These are phyloP conservation scores for Amyelois transitella DNA, from an alignment of 1,140 invertebrate genomes.

Conservation along the genomic window DNA sequence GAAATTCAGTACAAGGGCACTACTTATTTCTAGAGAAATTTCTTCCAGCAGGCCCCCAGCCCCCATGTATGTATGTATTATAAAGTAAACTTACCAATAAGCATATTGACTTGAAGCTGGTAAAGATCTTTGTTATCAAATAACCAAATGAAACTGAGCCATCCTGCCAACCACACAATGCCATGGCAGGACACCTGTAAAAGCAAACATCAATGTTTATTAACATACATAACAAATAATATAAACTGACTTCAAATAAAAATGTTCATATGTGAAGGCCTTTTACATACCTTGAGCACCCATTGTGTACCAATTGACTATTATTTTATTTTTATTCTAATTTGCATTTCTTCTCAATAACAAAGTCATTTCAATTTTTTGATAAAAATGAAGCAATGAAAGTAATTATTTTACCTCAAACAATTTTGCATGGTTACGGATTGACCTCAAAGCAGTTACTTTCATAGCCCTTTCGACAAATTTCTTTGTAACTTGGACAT, in stretches of 20 bases:
- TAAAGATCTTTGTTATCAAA: slow-evolving; percentile 78
- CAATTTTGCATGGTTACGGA: slow-evolving; percentile 78
- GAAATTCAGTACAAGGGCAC: too few relatives aligned
- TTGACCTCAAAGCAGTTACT: slow-evolving; percentile 75
- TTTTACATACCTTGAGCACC: too few relatives aligned
- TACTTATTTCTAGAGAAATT: too few relatives aligned
- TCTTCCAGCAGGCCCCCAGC: background rate
- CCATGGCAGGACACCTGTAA: slow-evolving; percentile 91
- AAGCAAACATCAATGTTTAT: slow-evolving; percentile 8
- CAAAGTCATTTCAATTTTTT: too few relatives aligned
- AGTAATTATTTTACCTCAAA: slow-evolving; percentile 78
- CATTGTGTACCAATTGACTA: too few relatives aligned
- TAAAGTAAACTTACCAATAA: slow-evolving; percentile 79
- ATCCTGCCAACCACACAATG: slow-evolving; percentile 86
- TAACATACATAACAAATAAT: background rate
- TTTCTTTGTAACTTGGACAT: slow-evolving; percentile 78
- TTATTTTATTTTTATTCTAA: too few relatives aligned
- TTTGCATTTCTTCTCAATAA: too few relatives aligned
- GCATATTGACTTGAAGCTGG: slow-evolving; percentile 89
- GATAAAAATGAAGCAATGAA: too few relatives aligned
- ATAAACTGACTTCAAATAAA: background rate
- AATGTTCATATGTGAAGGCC: background rate
- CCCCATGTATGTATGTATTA: background rate
- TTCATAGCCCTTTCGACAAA: slow-evolving; percentile 77
- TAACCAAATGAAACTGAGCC: slow-evolving; percentile 84